Percentiles rank a stretch among this genome's conserved stretches.
These are phyloP conservation scores for Tadarida brasiliensis DNA, from an alignment of 2,797 vertebrate species.

Conservation along the genomic window DNA sequence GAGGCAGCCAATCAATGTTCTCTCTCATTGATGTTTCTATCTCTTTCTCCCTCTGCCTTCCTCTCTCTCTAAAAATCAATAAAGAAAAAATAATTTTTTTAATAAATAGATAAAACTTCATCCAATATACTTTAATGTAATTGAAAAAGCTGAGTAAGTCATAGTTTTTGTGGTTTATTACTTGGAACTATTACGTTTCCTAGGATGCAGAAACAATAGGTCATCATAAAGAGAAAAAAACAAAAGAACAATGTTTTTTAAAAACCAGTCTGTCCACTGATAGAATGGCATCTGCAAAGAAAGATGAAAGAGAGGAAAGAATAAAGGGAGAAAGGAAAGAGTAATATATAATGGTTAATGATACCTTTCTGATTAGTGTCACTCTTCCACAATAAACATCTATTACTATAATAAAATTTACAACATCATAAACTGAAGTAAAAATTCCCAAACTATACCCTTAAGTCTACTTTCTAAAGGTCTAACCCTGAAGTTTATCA, in stretches of 20 bases:
- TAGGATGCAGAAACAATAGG: not conserved
- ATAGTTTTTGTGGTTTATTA: not conserved
- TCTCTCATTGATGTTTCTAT: too few relatives aligned
- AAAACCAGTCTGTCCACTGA: not conserved
- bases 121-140: not conserved
- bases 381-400: not conserved
- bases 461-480: not conserved
- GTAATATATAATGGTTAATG: not conserved
- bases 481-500: not conserved
- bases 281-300: not conserved
- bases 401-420: not conserved
- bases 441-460: not conserved
- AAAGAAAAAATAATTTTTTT: too few relatives aligned
- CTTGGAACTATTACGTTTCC: not conserved
- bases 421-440: slow-evolving; percentile 21
- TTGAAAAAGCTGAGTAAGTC: not conserved
- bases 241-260: not conserved
- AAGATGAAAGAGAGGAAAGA: not conserved
- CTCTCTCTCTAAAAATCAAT: too few relatives aligned
- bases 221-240: not conserved
- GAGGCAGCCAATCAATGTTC: too few relatives aligned
- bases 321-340: not conserved
- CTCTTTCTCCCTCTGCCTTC: too few relatives aligned
- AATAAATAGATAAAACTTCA: not conserved
- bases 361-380: not conserved